Conservation (phyloP, 2,113 vertebrate species). For the Atractosteus spatula region DNA sequence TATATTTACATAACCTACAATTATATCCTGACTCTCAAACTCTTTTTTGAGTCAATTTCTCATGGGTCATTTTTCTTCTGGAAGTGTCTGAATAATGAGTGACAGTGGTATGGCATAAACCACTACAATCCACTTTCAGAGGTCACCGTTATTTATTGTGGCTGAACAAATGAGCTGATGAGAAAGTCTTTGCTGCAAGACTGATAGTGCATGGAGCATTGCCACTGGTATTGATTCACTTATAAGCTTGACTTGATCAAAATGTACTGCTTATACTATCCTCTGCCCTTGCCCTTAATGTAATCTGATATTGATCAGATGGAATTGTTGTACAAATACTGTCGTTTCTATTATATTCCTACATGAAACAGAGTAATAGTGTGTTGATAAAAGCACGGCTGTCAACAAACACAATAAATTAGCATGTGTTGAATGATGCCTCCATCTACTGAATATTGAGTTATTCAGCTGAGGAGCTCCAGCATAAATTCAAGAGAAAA, state of each 20-base stretch:
- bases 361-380: slow-evolving; percentile 6
- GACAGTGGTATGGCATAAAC: background rate
- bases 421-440: slow-evolving; percentile 22
- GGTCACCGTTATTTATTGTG: slow-evolving; percentile 50
- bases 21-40: slow-evolving; percentile 21
- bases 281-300: slow-evolving; percentile 17
- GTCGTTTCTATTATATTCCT: background rate
- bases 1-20: slow-evolving; percentile 25
- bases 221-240: slow-evolving; percentile 47
- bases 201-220: slow-evolving; percentile 41
- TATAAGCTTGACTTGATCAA: slow-evolving; percentile 28
- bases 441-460: slow-evolving; percentile 27
- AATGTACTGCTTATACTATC: slow-evolving; percentile 36
- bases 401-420: slow-evolving; percentile 17
- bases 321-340: slow-evolving; percentile 32
- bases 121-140: slow-evolving; percentile 14
- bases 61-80: slow-evolving; percentile 10
- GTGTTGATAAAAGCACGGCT: background rate
- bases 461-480: slow-evolving; percentile 25
- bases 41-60: background rate
- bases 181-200: slow-evolving; percentile 38
- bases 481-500: background rate
- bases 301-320: slow-evolving; percentile 39
- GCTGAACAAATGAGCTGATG: slow-evolving; percentile 53
- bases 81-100: slow-evolving; percentile 34